A percentile compares a stretch with the other conserved stretches of the same genome.
Conservation (phyloP, 2,888 invertebrate species). For the Phyto melanocephala region DNA sequence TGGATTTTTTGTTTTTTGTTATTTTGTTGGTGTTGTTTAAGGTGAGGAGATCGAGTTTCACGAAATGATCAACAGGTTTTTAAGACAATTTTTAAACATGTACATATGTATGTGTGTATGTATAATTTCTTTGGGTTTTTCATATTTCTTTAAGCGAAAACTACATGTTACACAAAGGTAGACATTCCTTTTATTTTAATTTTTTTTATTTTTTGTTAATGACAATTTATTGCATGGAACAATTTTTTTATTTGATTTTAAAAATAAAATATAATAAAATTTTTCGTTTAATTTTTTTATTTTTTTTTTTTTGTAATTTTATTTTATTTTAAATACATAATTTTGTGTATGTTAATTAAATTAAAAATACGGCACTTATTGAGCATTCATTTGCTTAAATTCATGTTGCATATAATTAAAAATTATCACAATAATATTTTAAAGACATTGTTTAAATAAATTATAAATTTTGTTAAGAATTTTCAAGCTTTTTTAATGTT, state of each 20-base stretch:
- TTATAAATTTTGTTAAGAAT: slow-evolving; percentile 16
- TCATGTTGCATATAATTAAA: slow-evolving; percentile 2
- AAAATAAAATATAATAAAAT: neutral
- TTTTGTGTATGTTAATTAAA: neutral
- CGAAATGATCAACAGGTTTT: slow-evolving; percentile 60
- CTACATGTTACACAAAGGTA: slow-evolving; percentile 42
- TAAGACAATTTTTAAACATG: slow-evolving; percentile 53
- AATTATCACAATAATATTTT: slow-evolving; percentile 45
- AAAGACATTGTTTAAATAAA: slow-evolving; percentile 13
- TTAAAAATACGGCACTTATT: slow-evolving; percentile 44
- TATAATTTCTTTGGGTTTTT: slow-evolving; percentile 23
- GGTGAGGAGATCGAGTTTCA: slow-evolving; percentile 50
- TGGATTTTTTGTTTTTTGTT: slow-evolving; percentile 1
- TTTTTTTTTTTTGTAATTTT: neutral
- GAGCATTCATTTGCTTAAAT: slow-evolving; percentile 11
- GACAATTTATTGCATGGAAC: neutral
- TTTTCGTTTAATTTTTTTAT: neutral
- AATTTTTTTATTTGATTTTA: neutral
- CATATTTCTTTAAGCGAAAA: neutral
- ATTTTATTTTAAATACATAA: neutral
- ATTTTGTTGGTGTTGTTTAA: slow-evolving; percentile 13
- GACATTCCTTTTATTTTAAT: slow-evolving; percentile 55
- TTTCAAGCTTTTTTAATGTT: slow-evolving; percentile 41
- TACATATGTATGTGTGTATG: slow-evolving; percentile 27
- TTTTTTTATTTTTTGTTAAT: neutral